phyloP scores from a whole-genome alignment of 1,140 invertebrate species.

The Galendromus occidentalis region DNA sequence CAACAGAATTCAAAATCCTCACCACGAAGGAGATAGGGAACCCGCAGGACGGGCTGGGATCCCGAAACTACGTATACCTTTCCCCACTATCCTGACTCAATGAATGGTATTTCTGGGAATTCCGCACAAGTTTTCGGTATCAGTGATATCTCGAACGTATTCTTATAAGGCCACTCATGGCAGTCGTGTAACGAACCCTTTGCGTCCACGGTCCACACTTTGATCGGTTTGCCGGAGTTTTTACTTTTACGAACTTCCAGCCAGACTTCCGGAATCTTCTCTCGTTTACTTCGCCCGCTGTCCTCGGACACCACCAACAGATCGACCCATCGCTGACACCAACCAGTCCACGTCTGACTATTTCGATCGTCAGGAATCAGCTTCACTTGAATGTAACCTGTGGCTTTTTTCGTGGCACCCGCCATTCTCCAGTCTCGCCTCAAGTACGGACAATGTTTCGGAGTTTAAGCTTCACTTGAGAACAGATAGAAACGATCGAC shows the following conservation, averaged over 20 bases:
- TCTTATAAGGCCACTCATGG: no score
- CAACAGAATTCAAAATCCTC: not conserved
- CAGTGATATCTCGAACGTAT: no score
- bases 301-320: not conserved
- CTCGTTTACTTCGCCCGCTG: not conserved
- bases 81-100: no score
- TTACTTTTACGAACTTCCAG: not conserved
- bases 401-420: constrained; percentile 1
- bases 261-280: not conserved
- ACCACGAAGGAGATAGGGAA: no score
- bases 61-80: no score
- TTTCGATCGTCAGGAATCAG: not conserved
- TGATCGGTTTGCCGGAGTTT: not conserved
- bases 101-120: no score
- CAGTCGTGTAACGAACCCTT: not conserved
- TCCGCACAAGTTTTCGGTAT: no score
- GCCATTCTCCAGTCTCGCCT: not conserved
- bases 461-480: no score
- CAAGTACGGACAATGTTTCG: no score
- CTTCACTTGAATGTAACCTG: constrained; percentile 2
- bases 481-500: no score
- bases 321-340: not conserved
- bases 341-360: not conserved
- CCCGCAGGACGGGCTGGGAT: no score
- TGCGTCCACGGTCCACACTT: not conserved